Evolutionary conservation across 2,113 vertebrate species (phyloP), one percentile per base, ranked within the genome.

Genomic region (Cathartes aura): DNA sequence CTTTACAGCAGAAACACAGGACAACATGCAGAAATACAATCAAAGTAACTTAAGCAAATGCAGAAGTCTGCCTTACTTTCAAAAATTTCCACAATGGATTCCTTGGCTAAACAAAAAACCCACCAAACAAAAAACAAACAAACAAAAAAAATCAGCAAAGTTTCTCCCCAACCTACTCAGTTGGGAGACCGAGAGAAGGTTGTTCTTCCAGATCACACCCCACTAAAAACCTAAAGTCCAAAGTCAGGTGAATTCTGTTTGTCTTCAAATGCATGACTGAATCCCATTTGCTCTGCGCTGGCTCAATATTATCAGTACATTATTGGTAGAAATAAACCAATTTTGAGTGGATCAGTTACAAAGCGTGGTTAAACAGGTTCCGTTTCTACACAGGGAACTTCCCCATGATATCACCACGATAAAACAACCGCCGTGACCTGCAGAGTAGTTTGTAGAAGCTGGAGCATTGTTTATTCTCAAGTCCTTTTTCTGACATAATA

Each of bases 381-480:
- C 5, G 52, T 20, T 70, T 15, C 74, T n/a, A 30, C 7, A 15
- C 36, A 38, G 36, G 30, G 66, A 84, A 40, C 55, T 63, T 68
- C 53, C 36, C 22, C 14, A 3, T 2, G 13, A 11, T 15, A 72
- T 11, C 45, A 38, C 17, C 34, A 38, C 0, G 1, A 43, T 8
- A 34, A 63, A 74, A 36, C 45, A 7, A 62, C 62, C 0, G 2
- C 56, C 15, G 7, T 1, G n/a, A 58, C 34, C 79, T 1, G 0
- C 23, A 38, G 60, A 50, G 60, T 2, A 29, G 32, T 43, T 27
- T 29, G 34, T 4, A 62, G 56, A 68, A 59, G 63, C 70, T 14
- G 6, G 7, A 47, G 64, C 1, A 1, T 4, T 40, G 18, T 30
- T 63, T 32, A 53, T 36, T 29, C 42, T 75, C 38, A 21, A 23